A percentile compares a stretch with the other conserved stretches of the same genome.
Evolutionary conservation across 2,113 vertebrate species (phyloP).

Genomic region (Paramisgurnus dabryanus): DNA sequence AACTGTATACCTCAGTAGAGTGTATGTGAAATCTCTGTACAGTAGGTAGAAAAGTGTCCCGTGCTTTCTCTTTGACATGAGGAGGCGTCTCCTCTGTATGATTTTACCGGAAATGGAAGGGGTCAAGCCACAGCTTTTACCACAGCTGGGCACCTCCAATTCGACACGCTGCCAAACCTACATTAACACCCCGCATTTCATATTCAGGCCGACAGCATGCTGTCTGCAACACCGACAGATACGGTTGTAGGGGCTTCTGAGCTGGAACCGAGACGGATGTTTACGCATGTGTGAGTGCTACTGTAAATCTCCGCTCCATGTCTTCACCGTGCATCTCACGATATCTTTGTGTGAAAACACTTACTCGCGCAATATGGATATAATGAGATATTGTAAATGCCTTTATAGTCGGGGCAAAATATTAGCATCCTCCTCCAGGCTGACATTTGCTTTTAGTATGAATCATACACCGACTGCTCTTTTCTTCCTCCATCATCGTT

Average conservation of each 20-base stretch:
- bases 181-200: slow-evolving; percentile 39
- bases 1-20: slow-evolving; percentile 3
- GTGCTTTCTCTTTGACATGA: slow-evolving; percentile 50
- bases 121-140: slow-evolving; percentile 56
- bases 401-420: slow-evolving; percentile 46
- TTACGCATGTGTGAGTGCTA: slow-evolving; percentile 22
- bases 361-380: slow-evolving; percentile 44
- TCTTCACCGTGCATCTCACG: slow-evolving; percentile 31
- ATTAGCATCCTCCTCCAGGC: slow-evolving; percentile 55
- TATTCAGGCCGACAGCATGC: background rate
- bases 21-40: slow-evolving; percentile 10
- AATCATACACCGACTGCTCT: slow-evolving; percentile 50
- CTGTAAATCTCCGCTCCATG: background rate
- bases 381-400: slow-evolving; percentile 56
- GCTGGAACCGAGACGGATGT: background rate
- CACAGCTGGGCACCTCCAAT: slow-evolving; percentile 56
- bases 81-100: slow-evolving; percentile 37
- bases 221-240: background rate
- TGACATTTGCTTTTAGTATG: slow-evolving; percentile 57
- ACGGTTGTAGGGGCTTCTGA: background rate
- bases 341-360: slow-evolving; percentile 34
- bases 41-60: slow-evolving; percentile 1
- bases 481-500: slow-evolving; percentile 40
- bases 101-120: slow-evolving; percentile 52
- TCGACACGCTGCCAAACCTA: slow-evolving; percentile 46